Conservation (phyloP, 2,888 invertebrate genomes). For the Elmis aenea region DNA sequence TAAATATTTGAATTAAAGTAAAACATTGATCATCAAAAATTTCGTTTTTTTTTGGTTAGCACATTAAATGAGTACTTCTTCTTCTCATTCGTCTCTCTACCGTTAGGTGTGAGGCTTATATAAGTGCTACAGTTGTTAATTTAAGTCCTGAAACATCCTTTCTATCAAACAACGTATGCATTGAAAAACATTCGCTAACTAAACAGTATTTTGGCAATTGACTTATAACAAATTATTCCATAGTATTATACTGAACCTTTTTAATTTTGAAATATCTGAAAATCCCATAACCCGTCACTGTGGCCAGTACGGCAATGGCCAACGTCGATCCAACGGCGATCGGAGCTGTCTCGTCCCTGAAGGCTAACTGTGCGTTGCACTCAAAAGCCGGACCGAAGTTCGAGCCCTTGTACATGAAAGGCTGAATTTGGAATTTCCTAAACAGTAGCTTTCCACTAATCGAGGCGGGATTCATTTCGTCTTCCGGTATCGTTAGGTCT, state of each 20-base stretch:
- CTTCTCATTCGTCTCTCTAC: no score
- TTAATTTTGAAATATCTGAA: conserved; percentile 84
- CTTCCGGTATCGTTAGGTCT: conserved; percentile 51
- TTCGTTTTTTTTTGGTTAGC: no score
- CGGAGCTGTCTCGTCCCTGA: conserved; percentile 79
- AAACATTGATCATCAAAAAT: no score
- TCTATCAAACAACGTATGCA: no score
- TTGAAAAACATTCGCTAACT: no score
- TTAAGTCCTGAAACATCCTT: no score
- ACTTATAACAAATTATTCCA: no score
- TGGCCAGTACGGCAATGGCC: conserved; percentile 75
- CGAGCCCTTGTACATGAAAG: conserved; percentile 82
- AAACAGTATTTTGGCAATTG: no score
- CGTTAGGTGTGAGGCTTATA: no score
- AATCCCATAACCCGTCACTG: conserved; percentile 78
- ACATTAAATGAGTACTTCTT: no score
- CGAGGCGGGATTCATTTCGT: conserved; percentile 36
- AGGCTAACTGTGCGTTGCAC: conserved; percentile 54
- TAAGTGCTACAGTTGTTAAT: no score
- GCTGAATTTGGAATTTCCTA: conserved; percentile 57
- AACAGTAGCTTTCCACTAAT: conserved; percentile 39
- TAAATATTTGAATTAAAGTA: no score
- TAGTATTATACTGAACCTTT: conserved; percentile 87
- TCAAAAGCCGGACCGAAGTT: conserved; percentile 65
- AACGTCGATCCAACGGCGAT: conserved; percentile 78